phyloP scores from a whole-genome alignment of 2,797 vertebrate genomes.

The Protosalanx chinensis region DNA sequence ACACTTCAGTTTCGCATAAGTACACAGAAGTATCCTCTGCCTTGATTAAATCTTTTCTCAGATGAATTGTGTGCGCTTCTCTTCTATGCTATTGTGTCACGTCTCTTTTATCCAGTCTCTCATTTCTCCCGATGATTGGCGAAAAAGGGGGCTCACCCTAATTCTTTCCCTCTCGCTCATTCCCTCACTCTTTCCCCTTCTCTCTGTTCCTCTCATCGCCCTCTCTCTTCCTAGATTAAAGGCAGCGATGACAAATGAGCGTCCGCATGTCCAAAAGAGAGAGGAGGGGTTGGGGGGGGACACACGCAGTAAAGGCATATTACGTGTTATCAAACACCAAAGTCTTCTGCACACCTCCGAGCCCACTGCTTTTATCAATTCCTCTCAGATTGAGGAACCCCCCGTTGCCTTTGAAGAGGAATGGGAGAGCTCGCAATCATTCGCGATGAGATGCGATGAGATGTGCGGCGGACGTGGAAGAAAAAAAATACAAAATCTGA shows the following conservation, averaged over 20 bases:
- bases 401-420: neutral
- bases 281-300: neutral
- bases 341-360: neutral
- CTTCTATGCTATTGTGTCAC: neutral
- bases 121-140: neutral
- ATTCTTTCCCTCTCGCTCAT: neutral
- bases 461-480: neutral
- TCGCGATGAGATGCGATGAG: neutral
- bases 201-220: neutral
- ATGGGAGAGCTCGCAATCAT: neutral
- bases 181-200: neutral
- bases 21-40: neutral
- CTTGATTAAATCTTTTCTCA: neutral
- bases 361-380: neutral
- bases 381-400: neutral
- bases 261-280: neutral
- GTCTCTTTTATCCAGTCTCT: neutral
- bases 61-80: neutral
- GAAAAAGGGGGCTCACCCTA: neutral
- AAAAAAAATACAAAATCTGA: neutral
- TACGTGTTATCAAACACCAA: neutral
- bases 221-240: conserved; percentile 2
- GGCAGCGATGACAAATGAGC: neutral
- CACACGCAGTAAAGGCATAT: neutral
- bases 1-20: neutral